A percentile compares a stretch with the other conserved stretches of the same genome.
These are phyloP conservation scores for Lineus longissimus DNA, from an alignment of 1,140 invertebrate species.

Conservation along the genomic window DNA sequence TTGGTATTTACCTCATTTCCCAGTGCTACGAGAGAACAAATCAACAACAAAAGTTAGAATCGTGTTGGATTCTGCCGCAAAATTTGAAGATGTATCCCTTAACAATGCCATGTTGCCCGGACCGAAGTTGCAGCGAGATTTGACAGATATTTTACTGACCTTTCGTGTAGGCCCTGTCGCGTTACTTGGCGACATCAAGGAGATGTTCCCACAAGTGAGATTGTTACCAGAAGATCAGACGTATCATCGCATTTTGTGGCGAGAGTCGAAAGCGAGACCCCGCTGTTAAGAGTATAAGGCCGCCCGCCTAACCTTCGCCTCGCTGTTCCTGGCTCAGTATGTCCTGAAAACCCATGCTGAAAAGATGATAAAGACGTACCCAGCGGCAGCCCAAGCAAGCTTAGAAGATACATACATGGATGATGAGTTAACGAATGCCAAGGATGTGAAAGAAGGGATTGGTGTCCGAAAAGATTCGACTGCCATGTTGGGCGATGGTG, in stretches of 20 bases:
- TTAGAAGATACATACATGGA: slow-evolving; percentile 3
- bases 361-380: background rate
- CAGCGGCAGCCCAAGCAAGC: background rate
- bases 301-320: slow-evolving; percentile 15
- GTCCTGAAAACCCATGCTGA: background rate
- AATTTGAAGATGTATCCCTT: slow-evolving; percentile 1
- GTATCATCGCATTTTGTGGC: slow-evolving; percentile 15
- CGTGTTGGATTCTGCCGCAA: slow-evolving; percentile 20
- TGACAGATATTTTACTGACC: slow-evolving; percentile 22
- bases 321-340: slow-evolving; percentile 13
- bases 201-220: slow-evolving; percentile 19
- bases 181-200: slow-evolving; percentile 16
- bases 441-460: background rate
- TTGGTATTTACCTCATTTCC: slow-evolving; percentile 22
- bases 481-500: too few relatives aligned
- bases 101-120: slow-evolving; percentile 26
- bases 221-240: slow-evolving; percentile 1
- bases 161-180: slow-evolving; percentile 23
- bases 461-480: too few relatives aligned
- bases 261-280: background rate
- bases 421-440: background rate
- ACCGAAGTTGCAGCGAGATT: slow-evolving; percentile 44
- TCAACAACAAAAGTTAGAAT: slow-evolving; percentile 20
- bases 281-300: slow-evolving; percentile 9
- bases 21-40: slow-evolving; percentile 7